phyloP scores from a whole-genome alignment of 2,113 vertebrate genomes.

The Atherinomorus stipes region DNA sequence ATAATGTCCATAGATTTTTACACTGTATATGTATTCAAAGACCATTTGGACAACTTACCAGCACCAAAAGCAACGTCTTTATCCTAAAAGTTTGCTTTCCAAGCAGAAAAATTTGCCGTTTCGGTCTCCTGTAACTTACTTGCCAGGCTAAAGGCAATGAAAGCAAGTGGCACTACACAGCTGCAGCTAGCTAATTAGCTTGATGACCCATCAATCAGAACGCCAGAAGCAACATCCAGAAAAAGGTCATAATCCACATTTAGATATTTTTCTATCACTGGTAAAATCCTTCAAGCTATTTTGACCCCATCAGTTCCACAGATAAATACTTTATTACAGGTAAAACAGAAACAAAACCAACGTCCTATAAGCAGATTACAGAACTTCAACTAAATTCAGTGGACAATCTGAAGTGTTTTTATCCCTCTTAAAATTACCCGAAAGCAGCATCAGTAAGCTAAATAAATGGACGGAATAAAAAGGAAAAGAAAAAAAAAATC shows the following conservation, averaged over 20 bases:
- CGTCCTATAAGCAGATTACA: background rate
- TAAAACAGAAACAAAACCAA: background rate
- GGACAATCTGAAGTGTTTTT: background rate
- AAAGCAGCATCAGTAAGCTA: too few species aligned
- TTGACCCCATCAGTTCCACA: background rate
- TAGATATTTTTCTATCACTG: conserved; percentile 5
- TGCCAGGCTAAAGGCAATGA: conserved; percentile 9
- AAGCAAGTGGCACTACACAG: background rate
- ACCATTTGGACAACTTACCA: background rate
- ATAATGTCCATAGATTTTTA: too few species aligned
- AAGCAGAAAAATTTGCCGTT: conserved; percentile 3
- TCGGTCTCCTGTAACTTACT: background rate
- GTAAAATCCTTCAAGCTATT: background rate
- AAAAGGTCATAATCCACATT: conserved; percentile 1
- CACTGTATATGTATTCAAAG: background rate
- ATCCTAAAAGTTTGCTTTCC: background rate
- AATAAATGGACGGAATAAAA: too few species aligned
- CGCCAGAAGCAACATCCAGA: background rate
- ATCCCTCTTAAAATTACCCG: too few species aligned
- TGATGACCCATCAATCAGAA: conserved; percentile 20
- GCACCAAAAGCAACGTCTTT: background rate
- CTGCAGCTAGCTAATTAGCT: conserved; percentile 16
- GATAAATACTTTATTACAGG: background rate
- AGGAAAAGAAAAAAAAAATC: too few species aligned
- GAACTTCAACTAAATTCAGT: background rate